Base-by-base conservation (phyloP, 2,888 invertebrate genomes). In the Sarcophaga carnaria region DNA sequence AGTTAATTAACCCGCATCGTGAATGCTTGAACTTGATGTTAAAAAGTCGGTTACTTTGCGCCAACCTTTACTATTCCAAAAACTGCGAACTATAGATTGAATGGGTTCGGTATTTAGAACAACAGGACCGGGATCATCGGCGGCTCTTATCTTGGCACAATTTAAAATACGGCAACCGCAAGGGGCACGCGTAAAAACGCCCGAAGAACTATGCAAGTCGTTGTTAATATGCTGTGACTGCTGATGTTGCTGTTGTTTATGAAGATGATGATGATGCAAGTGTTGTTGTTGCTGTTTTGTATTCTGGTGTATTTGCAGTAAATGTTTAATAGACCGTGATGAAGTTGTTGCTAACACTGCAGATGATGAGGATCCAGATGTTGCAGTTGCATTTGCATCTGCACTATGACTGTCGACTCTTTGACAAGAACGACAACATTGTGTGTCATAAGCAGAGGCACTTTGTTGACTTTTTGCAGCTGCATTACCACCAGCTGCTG, bases 11-110 rank as follows among this genome's bases (percentile, higher is more conserved):
- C 95, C 95, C 67, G 95, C 95, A 92, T 96, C 96, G 91, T 96
- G 95, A 91, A 95, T 95, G 91, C 95, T 96, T 90, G 95, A 96
- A 77, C 95, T 96, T 90, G 96, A 96, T 90, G 96, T 96, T 80
- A 96, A 95, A 90, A 97, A 96, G 47, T 96, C 96, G n/a, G 96
- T 96, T 89, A 97, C 94, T 92, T 96, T 97, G 91, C 96, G 96
- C 96, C 97, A 97, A 2, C 96, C 95, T 91, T 96, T 97, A 93
- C 96, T 95, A 90, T 95, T 96, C 96, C 96, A 96, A 93, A 96
- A 96, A 80, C 93, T 93, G 64, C 93, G 90, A 49, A 93, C 93
- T 88, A 93, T 93, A 66, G 93, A 93, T 62, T 93, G 93, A 1
- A 90, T 90, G 25, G 91, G 91, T 64, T 64, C 79, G n/a, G 75